Base-by-base conservation (phyloP, 2,888 invertebrate species). In the Crossocerus cetratus region DNA sequence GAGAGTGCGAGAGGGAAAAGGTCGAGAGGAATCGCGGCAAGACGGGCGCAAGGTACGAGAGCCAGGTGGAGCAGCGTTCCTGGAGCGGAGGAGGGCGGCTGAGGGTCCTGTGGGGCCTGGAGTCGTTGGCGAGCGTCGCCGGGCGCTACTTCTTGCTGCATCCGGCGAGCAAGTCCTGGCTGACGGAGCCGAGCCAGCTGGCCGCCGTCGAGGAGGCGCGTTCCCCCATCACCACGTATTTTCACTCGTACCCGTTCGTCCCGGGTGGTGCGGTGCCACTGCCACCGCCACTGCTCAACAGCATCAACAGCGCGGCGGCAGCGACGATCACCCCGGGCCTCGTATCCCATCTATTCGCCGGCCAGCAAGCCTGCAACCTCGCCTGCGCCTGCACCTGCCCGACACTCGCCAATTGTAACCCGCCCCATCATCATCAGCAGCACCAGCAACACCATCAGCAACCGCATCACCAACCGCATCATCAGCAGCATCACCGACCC, bases 161-260 rank as follows among this genome's bases (percentile, higher is more conserved):
- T 69, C 80, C 80, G 72, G 2, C 49, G 16, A 66, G 75, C 65
- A 84, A 83, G 71, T 75, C 79, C 74, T 82, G 76, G 79, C 74
- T 72, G 57, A 75, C 78, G 65, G 80, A 82, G 69, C 72, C 74
- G 45, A 80, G 78, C 76, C 78, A 82, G 68, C 70, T 72, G 42
- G 80, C 77, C 76, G 82, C 79, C 84, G 84, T 81, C 78, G 84
- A 86, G 77, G 86, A 86, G 86, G 84, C 84, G 71, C 78, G 84
- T 69, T 84, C 87, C 84, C 83, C 87, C 86, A 87, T 87, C 90
- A 90, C 90, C 88, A 90, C 90, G 90, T 90, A 89, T 89, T 90
- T 90, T 89, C 90, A 90, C 86, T 90, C 90, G 90, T 90, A 90
- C 82, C 89, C 90, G 86, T 89, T 89, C 82, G 88, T 89, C 86